phyloP scores from a whole-genome alignment of 2,113 vertebrate species.

The Halcyon malimbica region DNA sequence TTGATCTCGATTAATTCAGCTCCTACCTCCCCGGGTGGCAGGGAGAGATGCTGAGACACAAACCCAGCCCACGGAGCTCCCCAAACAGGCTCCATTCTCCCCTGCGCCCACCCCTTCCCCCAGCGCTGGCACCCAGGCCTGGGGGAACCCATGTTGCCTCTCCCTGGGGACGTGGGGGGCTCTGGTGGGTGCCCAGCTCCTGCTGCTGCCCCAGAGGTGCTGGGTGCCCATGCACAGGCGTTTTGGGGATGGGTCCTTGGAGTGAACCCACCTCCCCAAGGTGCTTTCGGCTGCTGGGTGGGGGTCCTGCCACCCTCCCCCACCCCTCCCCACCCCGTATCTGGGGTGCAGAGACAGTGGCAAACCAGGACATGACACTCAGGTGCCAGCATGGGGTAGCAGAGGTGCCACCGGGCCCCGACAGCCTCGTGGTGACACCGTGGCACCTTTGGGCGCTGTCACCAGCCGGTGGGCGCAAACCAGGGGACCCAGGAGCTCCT shows the following conservation, averaged over 20 bases:
- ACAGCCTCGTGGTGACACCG: not conserved
- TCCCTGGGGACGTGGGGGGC: not conserved
- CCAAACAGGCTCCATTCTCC: not conserved
- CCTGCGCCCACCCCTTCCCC: not conserved
- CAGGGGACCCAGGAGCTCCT: not conserved
- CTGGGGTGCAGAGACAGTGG: not conserved
- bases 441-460: not conserved
- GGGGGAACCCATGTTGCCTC: not conserved
- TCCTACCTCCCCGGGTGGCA: slow-evolving; percentile 56
- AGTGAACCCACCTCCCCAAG: not conserved
- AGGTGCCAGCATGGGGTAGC: not conserved
- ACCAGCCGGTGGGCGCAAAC: not conserved
- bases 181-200: not conserved
- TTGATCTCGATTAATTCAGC: slow-evolving; percentile 69
- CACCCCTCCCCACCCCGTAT: not conserved
- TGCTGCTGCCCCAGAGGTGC: not conserved
- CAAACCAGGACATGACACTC: rapidly evolving
- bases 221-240: not conserved
- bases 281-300: not conserved
- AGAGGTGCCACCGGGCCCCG: not conserved
- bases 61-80: slow-evolving; percentile 39
- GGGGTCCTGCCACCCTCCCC: not conserved
- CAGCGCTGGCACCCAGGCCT: not conserved
- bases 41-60: slow-evolving; percentile 53
- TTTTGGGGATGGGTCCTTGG: not conserved